Evolutionary conservation across 2,888 invertebrate genomes (phyloP).

Genomic region (Ischnura elegans): DNA sequence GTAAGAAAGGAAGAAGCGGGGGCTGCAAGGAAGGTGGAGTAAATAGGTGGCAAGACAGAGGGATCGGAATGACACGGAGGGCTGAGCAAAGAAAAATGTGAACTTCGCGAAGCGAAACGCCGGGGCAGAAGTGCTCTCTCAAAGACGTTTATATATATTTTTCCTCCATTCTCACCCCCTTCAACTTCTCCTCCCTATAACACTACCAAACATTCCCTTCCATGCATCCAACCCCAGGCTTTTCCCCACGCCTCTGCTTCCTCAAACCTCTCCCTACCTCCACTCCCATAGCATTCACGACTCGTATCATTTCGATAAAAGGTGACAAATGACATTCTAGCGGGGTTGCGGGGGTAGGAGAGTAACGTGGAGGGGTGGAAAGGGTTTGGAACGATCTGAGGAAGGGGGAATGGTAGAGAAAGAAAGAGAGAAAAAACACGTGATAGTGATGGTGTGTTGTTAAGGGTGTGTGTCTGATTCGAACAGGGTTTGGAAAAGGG

Average conservation of each 20-base stretch:
- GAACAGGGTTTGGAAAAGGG: background rate
- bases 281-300: constrained; percentile 41
- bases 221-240: background rate
- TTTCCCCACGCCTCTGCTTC: background rate
- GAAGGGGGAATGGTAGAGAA: too few species aligned
- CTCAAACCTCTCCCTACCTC: background rate
- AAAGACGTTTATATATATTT: constrained; percentile 19
- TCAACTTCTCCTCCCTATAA: background rate
- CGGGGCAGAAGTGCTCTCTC: background rate
- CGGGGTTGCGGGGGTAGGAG: background rate
- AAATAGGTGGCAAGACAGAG: background rate
- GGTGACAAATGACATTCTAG: constrained; percentile 65
- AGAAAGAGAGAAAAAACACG: too few species aligned
- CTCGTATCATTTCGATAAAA: constrained; percentile 67
- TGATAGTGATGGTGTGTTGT: background rate
- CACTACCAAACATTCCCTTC: background rate
- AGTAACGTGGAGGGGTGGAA: background rate
- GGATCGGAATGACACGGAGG: background rate
- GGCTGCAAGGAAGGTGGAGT: background rate
- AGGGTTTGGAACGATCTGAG: background rate
- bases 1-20: background rate
- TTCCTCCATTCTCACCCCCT: background rate
- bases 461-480: background rate
- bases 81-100: constrained; percentile 33
- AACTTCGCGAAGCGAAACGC: constrained; percentile 46